Conservation (phyloP, 2,113 vertebrate genomes). For the Eira barbara region DNA sequence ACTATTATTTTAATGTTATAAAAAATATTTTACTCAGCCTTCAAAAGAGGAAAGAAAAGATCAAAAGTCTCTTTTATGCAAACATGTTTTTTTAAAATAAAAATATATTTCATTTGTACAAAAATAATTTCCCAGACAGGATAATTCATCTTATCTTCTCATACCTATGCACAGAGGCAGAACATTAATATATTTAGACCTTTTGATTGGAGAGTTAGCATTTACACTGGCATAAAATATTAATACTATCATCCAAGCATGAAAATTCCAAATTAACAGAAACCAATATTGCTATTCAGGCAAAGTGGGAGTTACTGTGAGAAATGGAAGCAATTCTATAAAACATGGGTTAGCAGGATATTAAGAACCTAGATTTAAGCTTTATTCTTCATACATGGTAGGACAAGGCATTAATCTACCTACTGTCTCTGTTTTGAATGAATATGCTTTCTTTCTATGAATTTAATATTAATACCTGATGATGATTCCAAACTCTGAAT, state of each 20-base stretch:
- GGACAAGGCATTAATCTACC: conserved; percentile 58
- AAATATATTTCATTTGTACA: conserved; percentile 46
- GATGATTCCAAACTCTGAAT: neutral
- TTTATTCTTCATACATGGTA: conserved; percentile 66
- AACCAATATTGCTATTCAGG: conserved; percentile 71
- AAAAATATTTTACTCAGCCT: conserved; percentile 28
- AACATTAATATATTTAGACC: conserved; percentile 80
- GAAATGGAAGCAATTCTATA: conserved; percentile 77
- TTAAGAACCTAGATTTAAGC: conserved; percentile 64
- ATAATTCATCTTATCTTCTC: conserved; percentile 80
- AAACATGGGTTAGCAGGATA: conserved; percentile 49
- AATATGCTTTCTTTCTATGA: neutral
- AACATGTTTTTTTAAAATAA: conserved; percentile 44
- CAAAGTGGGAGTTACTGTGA: conserved; percentile 62
- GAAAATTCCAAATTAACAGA: conserved; percentile 83
- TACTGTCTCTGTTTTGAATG: conserved; percentile 65
- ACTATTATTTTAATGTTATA: conserved; percentile 44
- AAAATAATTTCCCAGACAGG: conserved; percentile 68
- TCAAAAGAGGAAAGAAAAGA: conserved; percentile 53
- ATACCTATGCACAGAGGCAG: conserved; percentile 78
- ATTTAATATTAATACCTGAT: conserved; percentile 29
- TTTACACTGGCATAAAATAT: conserved; percentile 82
- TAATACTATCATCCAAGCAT: conserved; percentile 79
- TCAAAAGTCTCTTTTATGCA: conserved; percentile 42
- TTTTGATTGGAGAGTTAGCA: conserved; percentile 82